Conservation (phyloP, 2,113 vertebrate species). For the Aythya baeri region DNA sequence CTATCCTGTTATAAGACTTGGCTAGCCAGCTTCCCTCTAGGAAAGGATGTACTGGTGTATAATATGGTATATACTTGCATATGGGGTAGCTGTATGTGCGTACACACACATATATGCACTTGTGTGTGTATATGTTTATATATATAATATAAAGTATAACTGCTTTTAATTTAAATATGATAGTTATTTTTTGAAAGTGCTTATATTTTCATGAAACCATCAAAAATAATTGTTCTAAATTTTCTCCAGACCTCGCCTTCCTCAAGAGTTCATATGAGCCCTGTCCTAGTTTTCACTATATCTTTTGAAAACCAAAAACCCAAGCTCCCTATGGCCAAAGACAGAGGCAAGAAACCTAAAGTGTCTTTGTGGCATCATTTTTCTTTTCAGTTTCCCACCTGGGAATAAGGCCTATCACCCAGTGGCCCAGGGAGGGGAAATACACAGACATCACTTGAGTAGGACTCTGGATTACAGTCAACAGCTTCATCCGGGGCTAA, state of each 20-base stretch:
- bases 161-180: not conserved
- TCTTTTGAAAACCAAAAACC: not conserved
- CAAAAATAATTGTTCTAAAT: not conserved
- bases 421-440: not conserved
- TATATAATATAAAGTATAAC: not conserved
- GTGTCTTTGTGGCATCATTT: not conserved
- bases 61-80: no score
- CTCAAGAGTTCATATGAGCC: not conserved
- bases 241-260: not conserved
- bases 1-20: not conserved
- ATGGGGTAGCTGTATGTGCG: no score
- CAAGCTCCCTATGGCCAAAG: not conserved
- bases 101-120: not conserved
- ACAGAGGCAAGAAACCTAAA: not conserved
- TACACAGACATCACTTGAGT: rapidly evolving
- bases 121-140: no score
- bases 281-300: not conserved
- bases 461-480: not conserved
- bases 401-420: not conserved
- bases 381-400: not conserved
- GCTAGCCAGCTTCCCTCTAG: not conserved
- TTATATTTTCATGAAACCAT: not conserved
- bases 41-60: not conserved
- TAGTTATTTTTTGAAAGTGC: not conserved
- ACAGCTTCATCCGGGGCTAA: not conserved